Base-by-base conservation (phyloP, 2,797 vertebrate genomes). In the Poeciliopsis presidionis region DNA sequence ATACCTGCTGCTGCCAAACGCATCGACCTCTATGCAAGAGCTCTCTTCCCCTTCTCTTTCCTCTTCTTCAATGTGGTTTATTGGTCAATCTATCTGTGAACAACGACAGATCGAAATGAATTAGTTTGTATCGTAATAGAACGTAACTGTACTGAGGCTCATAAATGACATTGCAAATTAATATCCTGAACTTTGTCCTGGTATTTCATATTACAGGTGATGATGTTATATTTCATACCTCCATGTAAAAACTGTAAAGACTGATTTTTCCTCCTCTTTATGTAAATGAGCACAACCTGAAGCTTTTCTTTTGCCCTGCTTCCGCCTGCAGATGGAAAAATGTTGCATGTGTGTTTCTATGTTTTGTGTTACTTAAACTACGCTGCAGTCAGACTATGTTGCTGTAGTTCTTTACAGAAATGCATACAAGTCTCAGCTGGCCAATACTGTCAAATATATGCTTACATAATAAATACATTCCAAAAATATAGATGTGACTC, bases 1-100 rank as follows among this genome's bases (percentile, higher is more conserved):
- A 99, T 99, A 81, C 98, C 98, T 0, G 96, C 97, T 39, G 98
- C 97, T 49, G 98, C 98, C 78, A 99, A 99, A 86, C 95, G 97
- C 72, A 88, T 99, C 0, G 98, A 99, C 88, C 98, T 98, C 74
- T 99, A 99, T 74, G 97, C 98, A 72, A 96, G 98, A 78, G 98
- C 98, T 7, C 91, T 99, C 36, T 99, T 99, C 87, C 98, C 98
- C 30, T 98, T 98, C 90, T 95, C 96, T 84, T 99, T 99, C 91
- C 95, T 99, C 82, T 99, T 99, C 93, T 99, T 99, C 91, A 99
- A 99, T 0, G 96, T 99, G 49, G 98, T 99, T 93, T 99, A 99
- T 87, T 99, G 98, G 98, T 98, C 97, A 33, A 93, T 97, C 85
- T 99, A 99, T 94, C 96, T 99, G 96, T 98, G 96, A 96, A 63